phyloP scores from a whole-genome alignment of 2,113 vertebrate genomes.

The Desmodus rotundus region DNA sequence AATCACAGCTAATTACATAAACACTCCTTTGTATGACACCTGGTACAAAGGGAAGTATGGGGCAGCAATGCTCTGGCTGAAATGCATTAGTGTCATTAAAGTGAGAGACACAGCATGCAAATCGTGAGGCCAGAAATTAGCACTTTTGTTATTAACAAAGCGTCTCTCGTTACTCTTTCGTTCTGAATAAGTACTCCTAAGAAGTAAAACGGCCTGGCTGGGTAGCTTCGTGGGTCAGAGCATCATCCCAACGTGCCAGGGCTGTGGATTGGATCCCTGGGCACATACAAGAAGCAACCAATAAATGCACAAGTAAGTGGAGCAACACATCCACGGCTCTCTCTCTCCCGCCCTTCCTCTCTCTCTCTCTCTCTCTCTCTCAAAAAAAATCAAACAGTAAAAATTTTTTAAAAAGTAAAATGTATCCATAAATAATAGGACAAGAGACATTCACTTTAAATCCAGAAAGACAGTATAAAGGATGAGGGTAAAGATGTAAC shows the following conservation, averaged over 20 bases:
- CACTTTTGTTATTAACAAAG: not conserved
- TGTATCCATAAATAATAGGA: not conserved
- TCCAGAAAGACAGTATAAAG: not conserved
- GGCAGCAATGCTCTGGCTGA: not conserved
- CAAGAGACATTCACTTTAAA: constrained; percentile 8
- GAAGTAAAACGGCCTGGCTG: not conserved
- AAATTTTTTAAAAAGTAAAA: not conserved
- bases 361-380: too few species aligned
- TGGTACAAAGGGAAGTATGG: not conserved
- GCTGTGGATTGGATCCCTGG: too few species aligned
- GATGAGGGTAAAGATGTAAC: not conserved
- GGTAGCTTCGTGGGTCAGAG: too few species aligned
- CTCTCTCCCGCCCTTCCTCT: too few species aligned
- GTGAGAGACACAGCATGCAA: not conserved
- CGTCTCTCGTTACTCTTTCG: not conserved
- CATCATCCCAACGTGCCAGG: too few species aligned
- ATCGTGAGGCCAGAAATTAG: not conserved
- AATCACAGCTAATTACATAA: not conserved
- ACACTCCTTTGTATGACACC: not conserved
- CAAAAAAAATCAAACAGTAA: too few species aligned
- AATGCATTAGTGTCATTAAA: not conserved
- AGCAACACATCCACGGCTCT: too few species aligned
- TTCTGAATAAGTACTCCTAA: not conserved
- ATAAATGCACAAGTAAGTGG: too few species aligned
- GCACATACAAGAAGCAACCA: too few species aligned